phyloP scores from a whole-genome alignment of 2,888 invertebrate genomes.

The Steromphala cineraria region DNA sequence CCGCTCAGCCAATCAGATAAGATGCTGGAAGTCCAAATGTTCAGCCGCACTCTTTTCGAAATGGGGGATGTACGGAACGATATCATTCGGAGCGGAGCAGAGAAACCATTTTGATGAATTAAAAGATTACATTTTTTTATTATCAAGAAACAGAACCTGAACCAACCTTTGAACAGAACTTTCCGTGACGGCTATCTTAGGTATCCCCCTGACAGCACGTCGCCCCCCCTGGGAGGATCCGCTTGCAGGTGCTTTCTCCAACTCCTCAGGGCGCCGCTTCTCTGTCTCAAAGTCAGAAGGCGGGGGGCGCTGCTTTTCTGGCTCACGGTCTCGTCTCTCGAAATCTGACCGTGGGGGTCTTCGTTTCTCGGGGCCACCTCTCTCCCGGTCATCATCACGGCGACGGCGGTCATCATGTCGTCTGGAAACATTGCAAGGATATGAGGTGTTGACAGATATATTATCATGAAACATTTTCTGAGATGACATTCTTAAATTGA shows the following conservation, averaged over 20 bases:
- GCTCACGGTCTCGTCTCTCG: neutral
- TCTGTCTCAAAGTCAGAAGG: neutral
- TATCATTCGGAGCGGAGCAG: too few species aligned
- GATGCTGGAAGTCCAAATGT: too few species aligned
- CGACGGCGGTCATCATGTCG: constrained; percentile 32
- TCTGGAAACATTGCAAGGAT: neutral
- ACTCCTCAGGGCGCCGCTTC: neutral
- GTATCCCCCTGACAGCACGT: neutral
- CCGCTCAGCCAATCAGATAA: too few species aligned
- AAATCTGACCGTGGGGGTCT: constrained; percentile 25
- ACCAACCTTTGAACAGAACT: neutral
- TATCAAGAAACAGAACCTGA: too few species aligned
- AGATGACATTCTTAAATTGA: too few species aligned
- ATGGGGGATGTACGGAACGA: too few species aligned
- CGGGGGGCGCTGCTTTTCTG: constrained; percentile 22
- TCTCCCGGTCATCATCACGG: constrained; percentile 27
- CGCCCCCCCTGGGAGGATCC: constrained; percentile 2
- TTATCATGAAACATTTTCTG: too few species aligned
- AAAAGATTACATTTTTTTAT: too few species aligned
- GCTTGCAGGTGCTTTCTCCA: neutral
- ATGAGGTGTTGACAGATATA: too few species aligned
- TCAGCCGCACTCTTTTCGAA: too few species aligned
- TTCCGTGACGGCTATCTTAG: constrained; percentile 7
- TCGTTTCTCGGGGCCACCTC: constrained; percentile 23
- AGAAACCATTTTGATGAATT: too few species aligned